phyloP scores from a whole-genome alignment of 1,140 invertebrate species.

The Hestina assimilis region DNA sequence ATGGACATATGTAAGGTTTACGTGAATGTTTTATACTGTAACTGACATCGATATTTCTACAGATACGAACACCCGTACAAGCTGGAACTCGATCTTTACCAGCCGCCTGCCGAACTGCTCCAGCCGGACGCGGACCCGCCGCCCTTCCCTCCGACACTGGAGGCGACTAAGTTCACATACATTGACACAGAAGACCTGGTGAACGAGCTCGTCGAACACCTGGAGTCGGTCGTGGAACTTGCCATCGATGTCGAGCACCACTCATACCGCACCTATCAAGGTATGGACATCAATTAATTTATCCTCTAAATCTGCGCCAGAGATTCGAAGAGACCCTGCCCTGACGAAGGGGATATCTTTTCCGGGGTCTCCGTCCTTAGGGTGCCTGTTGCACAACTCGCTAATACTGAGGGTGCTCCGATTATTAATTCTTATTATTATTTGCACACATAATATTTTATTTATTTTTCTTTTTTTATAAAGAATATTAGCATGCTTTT shows the following conservation, averaged over 20 bases:
- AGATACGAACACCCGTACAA: slow-evolving; percentile 93
- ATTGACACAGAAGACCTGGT: slow-evolving; percentile 85
- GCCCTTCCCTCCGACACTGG: slow-evolving; percentile 75
- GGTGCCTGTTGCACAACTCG: too few relatives aligned
- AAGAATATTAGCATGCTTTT: neutral
- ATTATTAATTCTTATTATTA: too few relatives aligned
- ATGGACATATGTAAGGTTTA: too few relatives aligned
- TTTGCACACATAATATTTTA: too few relatives aligned
- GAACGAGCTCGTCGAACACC: slow-evolving; percentile 81
- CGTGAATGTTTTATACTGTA: too few relatives aligned
- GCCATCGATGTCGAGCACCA: slow-evolving; percentile 67
- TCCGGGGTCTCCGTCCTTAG: too few relatives aligned
- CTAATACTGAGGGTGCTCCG: too few relatives aligned
- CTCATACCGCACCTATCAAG: slow-evolving; percentile 65
- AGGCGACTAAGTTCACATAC: slow-evolving; percentile 83
- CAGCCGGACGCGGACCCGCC: slow-evolving; percentile 51
- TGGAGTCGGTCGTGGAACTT: slow-evolving; percentile 82
- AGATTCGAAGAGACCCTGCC: neutral
- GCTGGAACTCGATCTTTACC: slow-evolving; percentile 88
- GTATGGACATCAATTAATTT: slow-evolving; percentile 26
- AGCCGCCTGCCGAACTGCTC: slow-evolving; percentile 77
- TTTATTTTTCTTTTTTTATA: too few relatives aligned
- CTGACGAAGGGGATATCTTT: neutral
- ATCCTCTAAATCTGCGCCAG: neutral
- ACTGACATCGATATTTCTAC: slow-evolving; percentile 7